Evolutionary conservation across 2,113 vertebrate genomes (phyloP), one percentile per base, ranked within the genome.

Genomic region (Genyomyrus donnyi): DNA sequence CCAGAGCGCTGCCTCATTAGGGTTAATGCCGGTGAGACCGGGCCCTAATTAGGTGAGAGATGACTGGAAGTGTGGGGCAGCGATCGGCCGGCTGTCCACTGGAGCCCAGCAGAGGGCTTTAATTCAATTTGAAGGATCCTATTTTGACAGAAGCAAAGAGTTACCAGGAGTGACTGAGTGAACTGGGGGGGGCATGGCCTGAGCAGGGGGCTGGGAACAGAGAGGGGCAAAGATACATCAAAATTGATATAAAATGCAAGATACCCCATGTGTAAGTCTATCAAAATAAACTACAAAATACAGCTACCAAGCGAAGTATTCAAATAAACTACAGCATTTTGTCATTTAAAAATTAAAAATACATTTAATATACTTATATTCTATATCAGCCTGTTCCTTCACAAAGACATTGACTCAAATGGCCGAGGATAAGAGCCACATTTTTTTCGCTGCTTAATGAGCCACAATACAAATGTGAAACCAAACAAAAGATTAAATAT

Each of bases 11-110:
- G 95, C 96, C 96, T 97, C 95, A 96, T 96, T 95, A 96, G 96
- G 96, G 96, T 8, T 62, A 62, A 62, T 96, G 95, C 96, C 95
- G 93, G 95, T 95, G 96, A 96, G 97, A 97, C 93, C 96, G 24
- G 96, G 95, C 96, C 96, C 95, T 96, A 96, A 97, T 97, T 97
- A 97, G 96, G 96, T 96, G 96, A 96, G 96, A 96, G 95, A 96
- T 93, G 94, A 95, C 94, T 93, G 95, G 96, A 95, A 93, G 93
- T 52, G 66, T 46, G 70, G 62, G 24, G 86, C 49, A 80, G 31
- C 96, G 90, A 31, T 86, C n/a, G n/a, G 90, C 96, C 97, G 96
- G 96, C 96, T 93, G 90, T 95, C 94, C 94, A 93, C 93, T 94
- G 95, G 93, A 94, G 94, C 95, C 91, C 94, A 95, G 95, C 95